These are phyloP conservation scores for Trissonchulus sp. DNA, from an alignment of 2,888 invertebrate species.

Conservation along the genomic window DNA sequence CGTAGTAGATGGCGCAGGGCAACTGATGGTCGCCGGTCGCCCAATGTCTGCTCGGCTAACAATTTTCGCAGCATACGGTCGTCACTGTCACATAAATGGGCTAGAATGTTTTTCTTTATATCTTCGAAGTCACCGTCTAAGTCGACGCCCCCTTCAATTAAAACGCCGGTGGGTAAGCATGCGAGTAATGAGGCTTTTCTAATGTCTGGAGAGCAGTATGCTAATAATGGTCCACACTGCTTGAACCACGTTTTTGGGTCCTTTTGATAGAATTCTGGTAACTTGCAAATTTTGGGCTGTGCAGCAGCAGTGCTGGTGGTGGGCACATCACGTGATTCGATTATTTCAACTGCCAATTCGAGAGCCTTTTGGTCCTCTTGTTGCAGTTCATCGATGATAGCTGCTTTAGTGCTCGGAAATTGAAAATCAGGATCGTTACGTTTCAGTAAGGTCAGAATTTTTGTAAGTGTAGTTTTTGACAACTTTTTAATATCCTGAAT, in stretches of 20 bases:
- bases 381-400: not conserved
- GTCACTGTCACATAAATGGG: slow-evolving; percentile 12
- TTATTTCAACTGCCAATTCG: not conserved
- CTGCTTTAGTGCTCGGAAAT: slow-evolving; percentile 1
- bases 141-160: slow-evolving; percentile 13
- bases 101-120: not conserved
- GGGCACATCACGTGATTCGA: too few species aligned
- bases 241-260: slow-evolving; percentile 23
- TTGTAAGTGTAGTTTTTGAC: slow-evolving; percentile 1
- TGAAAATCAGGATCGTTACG: not conserved
- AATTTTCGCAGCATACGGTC: slow-evolving; percentile 14
- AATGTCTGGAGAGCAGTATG: not conserved
- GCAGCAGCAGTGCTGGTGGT: too few species aligned
- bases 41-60: slow-evolving; percentile 10
- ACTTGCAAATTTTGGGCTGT: not conserved
- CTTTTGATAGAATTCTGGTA: slow-evolving; percentile 13
- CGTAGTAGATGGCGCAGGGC: slow-evolving; percentile 10
- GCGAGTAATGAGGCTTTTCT: not conserved
- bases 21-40: slow-evolving; percentile 1
- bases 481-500: not conserved
- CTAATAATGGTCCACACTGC: slow-evolving; percentile 13
- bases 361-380: not conserved
- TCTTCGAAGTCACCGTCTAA: not conserved
- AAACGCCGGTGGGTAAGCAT: not conserved
- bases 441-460: not conserved